Base-by-base conservation (phyloP, 2,888 invertebrate species). In the Lasiommata megera region DNA sequence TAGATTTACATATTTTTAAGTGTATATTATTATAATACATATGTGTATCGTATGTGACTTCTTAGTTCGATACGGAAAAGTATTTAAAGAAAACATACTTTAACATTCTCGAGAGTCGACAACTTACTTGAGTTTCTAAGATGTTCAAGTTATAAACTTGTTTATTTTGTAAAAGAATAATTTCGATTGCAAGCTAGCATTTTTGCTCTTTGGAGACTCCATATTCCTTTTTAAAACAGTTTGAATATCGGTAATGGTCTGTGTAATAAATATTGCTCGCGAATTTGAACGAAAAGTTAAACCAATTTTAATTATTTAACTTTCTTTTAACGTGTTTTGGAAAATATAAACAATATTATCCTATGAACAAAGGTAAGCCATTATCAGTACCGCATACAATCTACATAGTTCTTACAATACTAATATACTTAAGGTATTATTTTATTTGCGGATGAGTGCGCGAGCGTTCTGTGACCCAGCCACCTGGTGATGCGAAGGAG, bases 41-140 rank as follows among this genome's bases (percentile, higher is more conserved):
- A n/a, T n/a, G 12, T 11, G 31, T 12, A 43, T 41, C 34, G 53
- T 12, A 36, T 54, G 7, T 57, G 57, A 44, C 37, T 36, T 48
- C 36, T 48, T 31, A 46, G 31, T 46, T 48, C 37, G 48, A 48
- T 11, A 18, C 55, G 50, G 41, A 58, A 58, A 54, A 62, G 60
- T 58, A 50, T 60, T 63, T 62, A 57, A 51, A 57, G 52, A 52
- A 51, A 67, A 67, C 47, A 40, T 55, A 40, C 36, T 46, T 37
- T 18, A 29, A 44, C 14, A 28, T 46, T 37, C 54, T 68, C 66
- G 63, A 63, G 31, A 11, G 46, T 16, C 6, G 16, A 14, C 16
- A 46, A 48, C 37, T 48, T 36, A 16, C 48, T 37, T 48, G 48
- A 36, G 18, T 18, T 36, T 47, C 18, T 18, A 48, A 48, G 18